phyloP scores from a whole-genome alignment of 2,113 vertebrate species.

The Glaucidium brasilianum region DNA sequence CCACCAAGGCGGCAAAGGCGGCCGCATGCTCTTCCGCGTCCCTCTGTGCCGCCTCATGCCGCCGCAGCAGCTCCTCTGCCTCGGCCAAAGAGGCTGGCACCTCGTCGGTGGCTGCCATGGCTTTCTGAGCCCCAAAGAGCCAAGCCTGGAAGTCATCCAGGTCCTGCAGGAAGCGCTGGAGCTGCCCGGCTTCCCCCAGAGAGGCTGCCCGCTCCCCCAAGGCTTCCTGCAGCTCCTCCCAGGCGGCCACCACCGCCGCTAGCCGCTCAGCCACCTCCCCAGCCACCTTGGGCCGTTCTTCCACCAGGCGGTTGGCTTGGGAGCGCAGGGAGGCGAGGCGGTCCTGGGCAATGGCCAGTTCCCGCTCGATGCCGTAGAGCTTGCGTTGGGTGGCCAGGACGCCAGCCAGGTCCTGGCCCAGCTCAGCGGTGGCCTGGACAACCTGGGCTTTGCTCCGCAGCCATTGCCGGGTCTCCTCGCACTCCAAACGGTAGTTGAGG shows the following conservation, averaged over 20 bases:
- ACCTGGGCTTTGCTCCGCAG: conserved; percentile 86
- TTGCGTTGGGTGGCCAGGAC: conserved; percentile 94
- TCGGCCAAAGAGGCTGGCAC: conserved; percentile 81
- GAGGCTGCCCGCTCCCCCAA: conserved; percentile 83
- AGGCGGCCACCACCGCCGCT: conserved; percentile 67
- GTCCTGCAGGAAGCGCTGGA: conserved; percentile 93
- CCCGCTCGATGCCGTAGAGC: conserved; percentile 89
- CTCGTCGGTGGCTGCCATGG: conserved; percentile 88
- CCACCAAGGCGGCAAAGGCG: conserved; percentile 74
- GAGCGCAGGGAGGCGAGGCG: conserved; percentile 78
- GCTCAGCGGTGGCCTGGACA: conserved; percentile 87
- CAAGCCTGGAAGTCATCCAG: conserved; percentile 94
- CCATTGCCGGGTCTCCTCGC: conserved; percentile 90
- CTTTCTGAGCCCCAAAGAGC: conserved; percentile 90
- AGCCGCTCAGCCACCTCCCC: conserved; percentile 73
- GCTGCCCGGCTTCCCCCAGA: conserved; percentile 90
- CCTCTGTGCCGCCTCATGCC: conserved; percentile 75
- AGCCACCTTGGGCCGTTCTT: conserved; percentile 82
- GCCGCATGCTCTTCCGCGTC: conserved; percentile 81
- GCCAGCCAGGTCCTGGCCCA: conserved; percentile 87
- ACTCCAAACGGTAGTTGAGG: conserved; percentile 90
- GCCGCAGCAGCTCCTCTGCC: conserved; percentile 84
- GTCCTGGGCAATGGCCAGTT: conserved; percentile 81
- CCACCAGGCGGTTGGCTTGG: conserved; percentile 78
- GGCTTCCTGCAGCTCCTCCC: conserved; percentile 82